These are phyloP conservation scores for Uropsilus gracilis DNA, from an alignment of 2,113 vertebrate species.

Conservation along the genomic window DNA sequence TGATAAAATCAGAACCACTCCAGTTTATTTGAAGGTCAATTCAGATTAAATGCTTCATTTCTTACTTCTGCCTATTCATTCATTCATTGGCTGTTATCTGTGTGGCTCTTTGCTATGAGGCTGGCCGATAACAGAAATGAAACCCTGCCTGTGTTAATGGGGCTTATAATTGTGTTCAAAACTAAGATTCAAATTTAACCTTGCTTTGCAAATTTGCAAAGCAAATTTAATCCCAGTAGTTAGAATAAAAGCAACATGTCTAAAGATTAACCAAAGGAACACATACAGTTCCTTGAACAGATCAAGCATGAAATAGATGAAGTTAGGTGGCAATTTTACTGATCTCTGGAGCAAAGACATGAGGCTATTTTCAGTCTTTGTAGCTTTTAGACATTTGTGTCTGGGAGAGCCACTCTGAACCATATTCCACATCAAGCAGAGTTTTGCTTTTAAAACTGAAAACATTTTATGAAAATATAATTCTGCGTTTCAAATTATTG, in stretches of 20 bases:
- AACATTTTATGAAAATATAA: background rate
- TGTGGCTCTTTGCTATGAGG: background rate
- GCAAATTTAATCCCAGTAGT: background rate
- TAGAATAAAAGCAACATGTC: background rate
- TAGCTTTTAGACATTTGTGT: background rate
- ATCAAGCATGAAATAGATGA: background rate
- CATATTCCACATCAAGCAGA: background rate
- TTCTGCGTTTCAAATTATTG: conserved; percentile 47
- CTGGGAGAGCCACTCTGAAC: background rate
- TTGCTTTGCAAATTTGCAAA: background rate
- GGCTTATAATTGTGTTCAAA: background rate
- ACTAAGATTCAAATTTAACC: background rate
- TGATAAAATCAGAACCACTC: background rate
- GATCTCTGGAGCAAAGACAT: background rate
- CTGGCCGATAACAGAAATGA: background rate
- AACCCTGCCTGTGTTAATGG: background rate
- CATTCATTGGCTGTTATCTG: background rate
- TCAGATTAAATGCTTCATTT: background rate
- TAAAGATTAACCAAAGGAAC: background rate
- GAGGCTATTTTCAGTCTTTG: background rate
- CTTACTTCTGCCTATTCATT: background rate
- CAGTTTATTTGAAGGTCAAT: background rate
- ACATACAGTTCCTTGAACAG: background rate
- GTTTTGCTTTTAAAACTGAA: conserved; percentile 26
- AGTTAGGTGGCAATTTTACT: background rate